Base-by-base conservation (phyloP, 2,113 vertebrate genomes). In the Lophotis ruficrista region DNA sequence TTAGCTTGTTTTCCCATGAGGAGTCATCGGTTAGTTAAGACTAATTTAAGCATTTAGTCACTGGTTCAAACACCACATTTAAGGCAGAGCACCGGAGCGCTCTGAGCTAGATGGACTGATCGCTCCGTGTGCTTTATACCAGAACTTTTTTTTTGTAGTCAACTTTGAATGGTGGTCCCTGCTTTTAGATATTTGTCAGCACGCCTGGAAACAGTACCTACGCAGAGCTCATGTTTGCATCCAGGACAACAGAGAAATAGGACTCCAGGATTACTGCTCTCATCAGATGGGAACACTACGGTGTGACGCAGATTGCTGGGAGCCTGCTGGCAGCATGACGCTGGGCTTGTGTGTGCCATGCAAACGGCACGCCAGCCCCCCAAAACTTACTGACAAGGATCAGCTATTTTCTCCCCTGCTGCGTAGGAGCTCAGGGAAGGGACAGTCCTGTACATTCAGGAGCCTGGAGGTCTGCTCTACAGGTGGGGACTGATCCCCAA, bases 171-270 rank as follows among this genome's bases (percentile, higher is more conserved):
- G 37, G 4, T 75, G 56, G 75, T 87, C 22, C 20, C 11, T 62
- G 24, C 41, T 62, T 9, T 87, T 17, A 45, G 19, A 19, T 25
- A 61, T 83, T 85, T 83, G 53, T 45, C 83, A 68, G 48, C 20
- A 62, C 79, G 70, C 38, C 58, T 87, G 85, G 73, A 75, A 89
- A 65, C 5, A 81, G 56, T 3, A 61, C 51, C 7, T 48, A 41
- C 0, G 0, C 41, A 88, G 43, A 83, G 27, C 6, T 14, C 5
- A 2, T n/a, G 22, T 56, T 73, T 84, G 27, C 54, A 50, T 62
- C 43, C 69, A 64, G 56, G 87, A 60, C n/a, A 60, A 51, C 3
- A 0, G n/a, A 85, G 54, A 62, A 85, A 61, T 43, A 94, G 54
- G 77, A 85, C 4, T 9, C 20, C 35, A 2, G 17, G 33, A 28